A percentile compares a stretch with the other conserved stretches of the same genome.
phyloP scores from a whole-genome alignment of 2,113 vertebrate species.

The Dicentrarchus labrax region DNA sequence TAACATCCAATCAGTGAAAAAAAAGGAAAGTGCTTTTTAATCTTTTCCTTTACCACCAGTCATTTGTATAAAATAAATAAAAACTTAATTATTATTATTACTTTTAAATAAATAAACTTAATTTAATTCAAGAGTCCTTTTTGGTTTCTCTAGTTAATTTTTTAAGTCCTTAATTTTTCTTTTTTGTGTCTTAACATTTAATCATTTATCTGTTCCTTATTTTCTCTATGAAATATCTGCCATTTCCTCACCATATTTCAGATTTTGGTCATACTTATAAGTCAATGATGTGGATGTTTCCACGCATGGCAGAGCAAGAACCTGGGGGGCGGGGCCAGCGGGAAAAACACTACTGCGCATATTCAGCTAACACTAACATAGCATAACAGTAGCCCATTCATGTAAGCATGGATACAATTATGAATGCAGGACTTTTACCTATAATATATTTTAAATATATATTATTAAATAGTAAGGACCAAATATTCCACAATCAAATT shows the following conservation, averaged over 20 bases:
- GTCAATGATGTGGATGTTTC: too few relatives aligned
- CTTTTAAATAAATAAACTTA: background rate
- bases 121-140: background rate
- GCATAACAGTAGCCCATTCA: background rate
- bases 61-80: too few relatives aligned
- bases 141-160: background rate
- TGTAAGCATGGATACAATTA: background rate
- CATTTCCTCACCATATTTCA: background rate
- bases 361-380: background rate
- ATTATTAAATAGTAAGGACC: too few relatives aligned
- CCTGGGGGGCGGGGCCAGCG: too few relatives aligned
- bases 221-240: background rate
- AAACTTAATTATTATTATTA: too few relatives aligned
- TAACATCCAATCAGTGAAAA: background rate
- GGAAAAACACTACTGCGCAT: too few relatives aligned
- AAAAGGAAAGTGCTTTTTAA: background rate
- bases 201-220: background rate
- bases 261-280: background rate
- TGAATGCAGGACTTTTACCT: background rate
- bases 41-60: too few relatives aligned
- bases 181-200: background rate
- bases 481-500: background rate
- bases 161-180: background rate
- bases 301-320: background rate
- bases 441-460: too few relatives aligned